These are phyloP conservation scores for Acrossocheilus wenchowensis DNA, from an alignment of 2,797 vertebrate genomes.

Conservation along the genomic window DNA sequence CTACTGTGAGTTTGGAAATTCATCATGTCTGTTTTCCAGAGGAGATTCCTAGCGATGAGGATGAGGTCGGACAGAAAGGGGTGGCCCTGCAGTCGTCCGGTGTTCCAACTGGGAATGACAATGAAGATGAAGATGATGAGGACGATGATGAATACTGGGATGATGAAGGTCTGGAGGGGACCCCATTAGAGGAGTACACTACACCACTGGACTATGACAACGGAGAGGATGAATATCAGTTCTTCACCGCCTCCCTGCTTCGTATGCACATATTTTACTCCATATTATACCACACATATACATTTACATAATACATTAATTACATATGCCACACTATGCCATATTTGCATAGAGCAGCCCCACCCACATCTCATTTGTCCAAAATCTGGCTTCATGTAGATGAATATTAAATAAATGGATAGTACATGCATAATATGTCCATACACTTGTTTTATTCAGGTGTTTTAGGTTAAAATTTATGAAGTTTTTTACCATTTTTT, in stretches of 20 bases:
- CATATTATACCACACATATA: neutral
- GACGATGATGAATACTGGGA: constrained; percentile 93
- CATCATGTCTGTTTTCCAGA: constrained; percentile 74
- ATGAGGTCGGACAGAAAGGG: constrained; percentile 82
- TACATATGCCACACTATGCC: neutral
- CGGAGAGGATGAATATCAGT: constrained; percentile 93
- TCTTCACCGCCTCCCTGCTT: constrained; percentile 90
- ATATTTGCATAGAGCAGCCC: neutral
- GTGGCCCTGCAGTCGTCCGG: constrained; percentile 73
- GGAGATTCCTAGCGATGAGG: constrained; percentile 95
- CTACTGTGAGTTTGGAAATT: neutral
- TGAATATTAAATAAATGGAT: neutral
- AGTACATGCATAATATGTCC: no score
- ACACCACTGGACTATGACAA: constrained; percentile 93
- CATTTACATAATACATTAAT: constrained; percentile 16
- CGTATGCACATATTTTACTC: constrained; percentile 73
- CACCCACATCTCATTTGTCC: neutral
- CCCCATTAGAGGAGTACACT: constrained; percentile 92
- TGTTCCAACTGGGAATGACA: constrained; percentile 57
- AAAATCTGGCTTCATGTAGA: neutral
- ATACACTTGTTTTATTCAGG: neutral
- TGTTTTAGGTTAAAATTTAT: neutral
- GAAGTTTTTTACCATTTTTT: neutral
- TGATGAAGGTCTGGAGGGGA: constrained; percentile 92
- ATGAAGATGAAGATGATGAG: constrained; percentile 78